Evolutionary conservation across 2,888 invertebrate species (phyloP), one percentile per base, ranked within the genome.

Genomic region (Thecocarcelia acutangulata): DNA sequence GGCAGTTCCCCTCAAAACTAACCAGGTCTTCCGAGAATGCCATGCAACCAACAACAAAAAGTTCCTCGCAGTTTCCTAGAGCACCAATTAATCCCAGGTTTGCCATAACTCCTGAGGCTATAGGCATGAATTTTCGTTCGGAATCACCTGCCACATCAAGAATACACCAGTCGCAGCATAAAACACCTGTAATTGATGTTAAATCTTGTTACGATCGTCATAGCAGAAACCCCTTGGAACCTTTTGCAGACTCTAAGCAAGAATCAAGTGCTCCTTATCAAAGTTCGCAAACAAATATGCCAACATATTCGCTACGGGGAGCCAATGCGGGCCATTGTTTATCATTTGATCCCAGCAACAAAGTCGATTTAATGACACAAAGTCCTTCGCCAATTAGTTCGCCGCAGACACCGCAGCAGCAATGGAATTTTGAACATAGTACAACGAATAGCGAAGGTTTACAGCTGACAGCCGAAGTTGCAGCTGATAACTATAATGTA

Each of bases 151-250:
- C 52, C 19, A 2, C 13, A 2, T 9, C 28, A 24, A 59, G n/a
- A 40, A 21, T 24, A 56, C 46, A 63, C 15, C 56, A 40, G 19
- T 1, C 2, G 24, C 59, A 33, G 15, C 61, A 21, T 1, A 46
- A 33, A 52, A 1, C 56, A 33, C 46, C 52, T 5, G 15, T 69
- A 8, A 68, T 54, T 17, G 80, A 68, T n/a, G 79, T 73, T 11
- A 76, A 76, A 54, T 28, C 69, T 2, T 76, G 66, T 63, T 15
- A 37, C 11, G 76, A 76, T 46, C 52, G 76, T 9, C 46, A 69
- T 40, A 61, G 33, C 21, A 66, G 24, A 13, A 6, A 37, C 9
- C 37, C 59, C 0, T 3, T n/a, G 28, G 17, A n/a, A 37, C 1
- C 11, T 46, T 8, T 48, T 13, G 28, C 69, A 0, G 61, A 69